phyloP scores from a whole-genome alignment of 2,113 vertebrate genomes.

The Leptodactylus fuscus region DNA sequence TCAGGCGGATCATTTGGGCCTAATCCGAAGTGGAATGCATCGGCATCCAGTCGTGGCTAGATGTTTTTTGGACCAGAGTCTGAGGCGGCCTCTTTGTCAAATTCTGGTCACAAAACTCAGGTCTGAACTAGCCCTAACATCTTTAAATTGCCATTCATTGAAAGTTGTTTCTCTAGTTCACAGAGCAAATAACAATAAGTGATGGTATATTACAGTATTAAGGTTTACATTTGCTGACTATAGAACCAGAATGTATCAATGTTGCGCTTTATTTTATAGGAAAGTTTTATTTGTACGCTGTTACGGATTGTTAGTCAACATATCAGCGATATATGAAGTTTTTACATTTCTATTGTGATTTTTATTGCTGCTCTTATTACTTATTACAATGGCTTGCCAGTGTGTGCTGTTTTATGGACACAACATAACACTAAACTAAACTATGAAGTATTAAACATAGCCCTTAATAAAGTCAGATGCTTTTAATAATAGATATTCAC shows the following conservation, averaged over 20 bases:
- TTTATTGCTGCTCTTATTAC: not conserved
- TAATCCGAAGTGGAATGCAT: too few relatives aligned
- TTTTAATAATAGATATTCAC: not conserved
- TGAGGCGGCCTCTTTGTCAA: too few relatives aligned
- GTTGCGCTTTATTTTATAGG: not conserved
- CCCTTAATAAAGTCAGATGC: not conserved
- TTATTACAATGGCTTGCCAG: not conserved
- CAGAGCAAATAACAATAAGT: too few relatives aligned
- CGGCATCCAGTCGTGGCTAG: too few relatives aligned
- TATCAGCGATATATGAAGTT: not conserved
- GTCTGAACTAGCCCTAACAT: too few relatives aligned
- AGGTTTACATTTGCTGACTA: too few relatives aligned
- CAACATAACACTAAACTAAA: not conserved
- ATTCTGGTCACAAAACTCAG: too few relatives aligned
- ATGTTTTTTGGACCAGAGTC: too few relatives aligned
- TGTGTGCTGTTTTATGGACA: not conserved
- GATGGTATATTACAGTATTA: too few relatives aligned
- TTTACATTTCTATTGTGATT: not conserved
- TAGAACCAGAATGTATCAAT: not conserved
- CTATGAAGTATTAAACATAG: slow-evolving; percentile 8
- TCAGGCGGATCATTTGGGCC: too few relatives aligned
- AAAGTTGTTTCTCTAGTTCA: too few relatives aligned
- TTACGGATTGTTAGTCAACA: not conserved
- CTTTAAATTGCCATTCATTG: too few relatives aligned
- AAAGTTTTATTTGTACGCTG: not conserved